Evolutionary conservation across 2,797 vertebrate species (phyloP).

Genomic region (Scomberomorus guttatus): DNA sequence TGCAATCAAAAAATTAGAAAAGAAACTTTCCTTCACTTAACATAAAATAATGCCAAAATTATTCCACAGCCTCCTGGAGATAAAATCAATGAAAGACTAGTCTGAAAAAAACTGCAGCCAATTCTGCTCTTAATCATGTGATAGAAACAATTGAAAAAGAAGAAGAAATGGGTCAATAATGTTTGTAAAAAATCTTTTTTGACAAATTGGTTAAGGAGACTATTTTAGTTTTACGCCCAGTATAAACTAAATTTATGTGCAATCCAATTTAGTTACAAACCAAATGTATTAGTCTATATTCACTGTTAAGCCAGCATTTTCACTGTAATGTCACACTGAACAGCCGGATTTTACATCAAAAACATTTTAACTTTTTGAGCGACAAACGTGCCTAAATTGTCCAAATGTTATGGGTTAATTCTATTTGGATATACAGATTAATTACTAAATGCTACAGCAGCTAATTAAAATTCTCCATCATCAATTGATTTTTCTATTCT

Average conservation of each 20-base stretch:
- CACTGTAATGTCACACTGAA: background rate
- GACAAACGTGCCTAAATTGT: background rate
- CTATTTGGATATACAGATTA: background rate
- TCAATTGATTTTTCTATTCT: background rate
- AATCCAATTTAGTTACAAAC: background rate
- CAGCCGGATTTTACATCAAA: background rate
- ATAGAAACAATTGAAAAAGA: background rate
- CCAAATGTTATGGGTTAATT: background rate
- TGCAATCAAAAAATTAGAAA: conserved; percentile 28
- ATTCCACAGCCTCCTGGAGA: background rate
- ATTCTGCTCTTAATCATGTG: background rate
- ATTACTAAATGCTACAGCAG: background rate
- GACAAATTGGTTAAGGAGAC: background rate
- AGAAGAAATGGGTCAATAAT: background rate
- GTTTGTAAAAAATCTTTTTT: background rate
- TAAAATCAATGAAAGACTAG: background rate
- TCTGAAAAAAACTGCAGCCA: background rate
- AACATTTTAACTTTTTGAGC: background rate
- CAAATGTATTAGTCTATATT: background rate
- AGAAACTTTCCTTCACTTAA: conserved; percentile 27
- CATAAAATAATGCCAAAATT: conserved; percentile 26
- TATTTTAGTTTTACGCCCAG: background rate
- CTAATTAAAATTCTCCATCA: background rate
- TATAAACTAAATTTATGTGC: background rate
- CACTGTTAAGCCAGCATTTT: background rate